These are phyloP conservation scores for Xyrichtys novacula DNA, from an alignment of 2,797 vertebrate species.

Conservation along the genomic window DNA sequence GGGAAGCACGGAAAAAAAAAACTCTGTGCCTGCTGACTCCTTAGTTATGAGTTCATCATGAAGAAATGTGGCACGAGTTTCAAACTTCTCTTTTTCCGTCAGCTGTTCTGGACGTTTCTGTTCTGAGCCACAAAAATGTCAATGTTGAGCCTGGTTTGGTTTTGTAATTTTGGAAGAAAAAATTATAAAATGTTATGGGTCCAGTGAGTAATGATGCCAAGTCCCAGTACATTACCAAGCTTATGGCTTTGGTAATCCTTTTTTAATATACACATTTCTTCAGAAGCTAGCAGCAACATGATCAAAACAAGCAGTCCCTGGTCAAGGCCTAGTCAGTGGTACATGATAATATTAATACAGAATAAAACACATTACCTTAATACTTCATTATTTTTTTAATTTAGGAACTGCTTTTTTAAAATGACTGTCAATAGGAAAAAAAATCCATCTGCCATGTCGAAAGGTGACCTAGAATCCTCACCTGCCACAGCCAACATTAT, in stretches of 20 bases:
- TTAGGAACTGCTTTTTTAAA: neutral
- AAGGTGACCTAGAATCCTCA: neutral
- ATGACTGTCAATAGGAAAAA: neutral
- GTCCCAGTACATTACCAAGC: no score
- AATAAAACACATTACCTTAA: neutral
- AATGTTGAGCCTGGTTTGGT: neutral
- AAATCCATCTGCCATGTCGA: neutral
- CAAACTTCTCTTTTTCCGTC: neutral
- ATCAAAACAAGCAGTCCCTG: no score
- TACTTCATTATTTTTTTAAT: neutral
- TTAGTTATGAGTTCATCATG: constrained; percentile 6
- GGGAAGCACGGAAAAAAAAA: neutral
- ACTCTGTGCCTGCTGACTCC: neutral
- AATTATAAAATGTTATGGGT: no score
- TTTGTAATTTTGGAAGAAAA: no score
- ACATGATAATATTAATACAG: neutral
- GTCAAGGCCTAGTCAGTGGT: neutral
- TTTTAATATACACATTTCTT: no score
- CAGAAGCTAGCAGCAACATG: no score
- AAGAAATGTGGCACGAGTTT: constrained; percentile 2
- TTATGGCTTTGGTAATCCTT: no score
- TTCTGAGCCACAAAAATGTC: neutral
- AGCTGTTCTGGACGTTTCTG: neutral
- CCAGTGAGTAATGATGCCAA: no score
- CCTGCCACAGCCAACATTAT: neutral